Percentiles rank a stretch among this genome's conserved stretches.
Evolutionary conservation across 2,888 invertebrate species (phyloP).

Genomic region (Muschampia plurimacula): DNA sequence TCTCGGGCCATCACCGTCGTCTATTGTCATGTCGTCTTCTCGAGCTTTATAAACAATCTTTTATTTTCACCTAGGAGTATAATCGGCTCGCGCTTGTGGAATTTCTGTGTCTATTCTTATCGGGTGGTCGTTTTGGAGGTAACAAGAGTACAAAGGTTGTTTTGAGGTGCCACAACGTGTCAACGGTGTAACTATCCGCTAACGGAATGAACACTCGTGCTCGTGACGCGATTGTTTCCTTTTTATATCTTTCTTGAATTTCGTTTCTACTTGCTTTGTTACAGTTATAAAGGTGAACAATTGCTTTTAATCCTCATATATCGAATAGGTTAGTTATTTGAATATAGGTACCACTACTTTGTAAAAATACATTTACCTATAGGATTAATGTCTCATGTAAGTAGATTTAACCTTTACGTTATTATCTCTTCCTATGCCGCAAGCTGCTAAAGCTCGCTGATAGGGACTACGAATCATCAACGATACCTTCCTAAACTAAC

Average conservation of each 20-base stretch:
- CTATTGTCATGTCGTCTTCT: conserved; percentile 84
- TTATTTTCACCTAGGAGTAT: conserved; percentile 83
- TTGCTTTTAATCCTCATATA: conserved; percentile 7
- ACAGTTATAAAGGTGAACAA: conserved; percentile 35
- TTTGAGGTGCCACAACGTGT: conserved; percentile 79
- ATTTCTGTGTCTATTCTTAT: conserved; percentile 80
- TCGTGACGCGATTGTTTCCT: conserved; percentile 46
- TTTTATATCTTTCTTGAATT: conserved; percentile 38
- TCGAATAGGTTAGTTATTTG: not conserved
- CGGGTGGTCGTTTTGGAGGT: conserved; percentile 79
- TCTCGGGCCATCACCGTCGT: conserved; percentile 78
- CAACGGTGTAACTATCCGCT: conserved; percentile 57
- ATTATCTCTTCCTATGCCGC: no score
- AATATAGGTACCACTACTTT: not conserved
- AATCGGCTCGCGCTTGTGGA: conserved; percentile 81
- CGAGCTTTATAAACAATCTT: conserved; percentile 83
- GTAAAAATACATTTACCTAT: not conserved
- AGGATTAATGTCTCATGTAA: no score
- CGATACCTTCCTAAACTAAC: no score
- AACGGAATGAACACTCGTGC: conserved; percentile 66
- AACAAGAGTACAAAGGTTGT: conserved; percentile 82
- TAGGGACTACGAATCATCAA: no score
- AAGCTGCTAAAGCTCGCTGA: no score
- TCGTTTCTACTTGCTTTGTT: conserved; percentile 40
- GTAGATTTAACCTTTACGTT: no score